Evolutionary conservation across 2,113 vertebrate genomes (phyloP).

Genomic region (Hirundichthys speculiger): DNA sequence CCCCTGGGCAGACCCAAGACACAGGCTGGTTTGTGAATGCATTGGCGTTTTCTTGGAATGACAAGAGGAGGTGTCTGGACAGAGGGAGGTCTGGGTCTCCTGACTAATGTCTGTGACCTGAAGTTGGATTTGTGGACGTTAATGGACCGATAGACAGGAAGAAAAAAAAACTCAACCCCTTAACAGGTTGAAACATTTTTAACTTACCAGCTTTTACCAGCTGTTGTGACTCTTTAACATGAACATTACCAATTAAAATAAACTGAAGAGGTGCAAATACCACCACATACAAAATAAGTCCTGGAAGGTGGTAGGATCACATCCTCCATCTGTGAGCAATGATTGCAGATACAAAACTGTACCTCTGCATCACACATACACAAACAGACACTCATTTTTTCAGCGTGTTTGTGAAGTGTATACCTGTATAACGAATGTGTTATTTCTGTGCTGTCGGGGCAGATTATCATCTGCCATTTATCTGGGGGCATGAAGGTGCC

Average conservation of each 20-base stretch:
- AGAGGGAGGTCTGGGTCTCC: too few relatives aligned
- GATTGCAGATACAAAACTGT: conserved; percentile 18
- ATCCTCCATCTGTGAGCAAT: conserved; percentile 35
- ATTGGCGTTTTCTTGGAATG: too few relatives aligned
- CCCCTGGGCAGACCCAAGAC: too few relatives aligned
- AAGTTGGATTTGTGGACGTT: too few relatives aligned
- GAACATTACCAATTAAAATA: not conserved
- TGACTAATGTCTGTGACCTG: too few relatives aligned
- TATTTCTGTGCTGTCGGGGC: conserved; percentile 63
- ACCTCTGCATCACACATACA: conserved; percentile 9
- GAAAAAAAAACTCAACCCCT: too few relatives aligned
- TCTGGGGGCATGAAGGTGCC: conserved; percentile 69
- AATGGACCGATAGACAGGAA: too few relatives aligned
- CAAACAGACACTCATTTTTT: conserved; percentile 14
- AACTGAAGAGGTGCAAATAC: conserved; percentile 2
- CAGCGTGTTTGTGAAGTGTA: conserved; percentile 43
- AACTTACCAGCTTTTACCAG: not conserved
- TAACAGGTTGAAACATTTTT: not conserved
- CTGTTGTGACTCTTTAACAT: not conserved
- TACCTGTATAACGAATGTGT: conserved; percentile 70
- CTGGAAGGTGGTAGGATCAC: conserved; percentile 2
- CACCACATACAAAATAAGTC: conserved; percentile 11
- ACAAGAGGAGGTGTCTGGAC: too few relatives aligned
- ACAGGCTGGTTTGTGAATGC: too few relatives aligned
- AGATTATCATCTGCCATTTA: conserved; percentile 78